A percentile compares a stretch with the other conserved stretches of the same genome.
phyloP scores from a whole-genome alignment of 2,888 invertebrate species.

The Barypeithes pellucidus region DNA sequence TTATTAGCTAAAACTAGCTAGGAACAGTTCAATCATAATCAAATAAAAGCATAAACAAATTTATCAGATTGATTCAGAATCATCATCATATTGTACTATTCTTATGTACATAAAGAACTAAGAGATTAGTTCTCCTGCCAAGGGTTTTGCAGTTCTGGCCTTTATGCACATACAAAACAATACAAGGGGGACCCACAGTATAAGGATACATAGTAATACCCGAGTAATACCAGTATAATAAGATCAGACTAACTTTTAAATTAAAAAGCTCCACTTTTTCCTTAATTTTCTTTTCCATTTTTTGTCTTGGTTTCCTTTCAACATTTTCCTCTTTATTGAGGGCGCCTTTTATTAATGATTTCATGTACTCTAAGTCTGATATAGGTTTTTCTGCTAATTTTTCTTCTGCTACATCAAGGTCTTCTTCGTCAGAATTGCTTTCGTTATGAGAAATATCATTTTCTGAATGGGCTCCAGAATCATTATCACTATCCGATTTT shows the following conservation, averaged over 20 bases:
- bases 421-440: constrained; percentile 58
- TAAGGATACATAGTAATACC: no score
- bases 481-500: constrained; percentile 66
- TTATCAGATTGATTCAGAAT: no score
- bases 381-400: constrained; percentile 82
- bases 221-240: no score
- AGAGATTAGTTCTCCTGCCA: no score
- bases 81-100: no score
- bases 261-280: constrained; percentile 73
- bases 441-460: constrained; percentile 56
- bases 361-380: constrained; percentile 86
- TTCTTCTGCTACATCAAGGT: constrained; percentile 57
- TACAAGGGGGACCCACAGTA: no score
- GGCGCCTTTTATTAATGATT: constrained; percentile 73
- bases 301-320: constrained; percentile 64
- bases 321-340: constrained; percentile 65
- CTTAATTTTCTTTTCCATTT: constrained; percentile 68
- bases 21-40: no score
- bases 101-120: no score
- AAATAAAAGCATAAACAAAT: no score
- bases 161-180: no score
- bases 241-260: constrained; percentile 72
- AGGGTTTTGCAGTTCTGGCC: no score
- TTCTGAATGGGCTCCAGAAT: constrained; percentile 61
- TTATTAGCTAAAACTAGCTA: no score